Conservation (phyloP, 2,113 vertebrate genomes). For the Myiopsitta monachus region DNA sequence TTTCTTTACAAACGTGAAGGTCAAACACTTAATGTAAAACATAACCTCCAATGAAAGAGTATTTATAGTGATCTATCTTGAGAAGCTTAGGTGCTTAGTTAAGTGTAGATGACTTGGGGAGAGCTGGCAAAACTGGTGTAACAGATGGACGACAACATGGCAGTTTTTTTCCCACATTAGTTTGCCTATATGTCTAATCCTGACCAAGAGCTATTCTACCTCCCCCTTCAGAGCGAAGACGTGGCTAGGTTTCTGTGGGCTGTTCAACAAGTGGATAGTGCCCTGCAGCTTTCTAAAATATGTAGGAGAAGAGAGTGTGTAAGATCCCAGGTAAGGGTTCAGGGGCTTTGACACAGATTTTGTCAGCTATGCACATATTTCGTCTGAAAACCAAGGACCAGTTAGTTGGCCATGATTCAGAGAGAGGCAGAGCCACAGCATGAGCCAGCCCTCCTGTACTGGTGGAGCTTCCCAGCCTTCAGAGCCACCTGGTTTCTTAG, state of each 20-base stretch:
- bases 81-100: not conserved
- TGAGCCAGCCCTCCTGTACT: not conserved
- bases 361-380: fast-evolving
- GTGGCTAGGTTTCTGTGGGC: not conserved
- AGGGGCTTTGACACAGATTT: not conserved
- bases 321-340: not conserved
- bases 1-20: not conserved
- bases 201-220: not conserved
- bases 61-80: not conserved
- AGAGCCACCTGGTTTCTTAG: not conserved
- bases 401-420: not conserved
- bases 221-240: not conserved
- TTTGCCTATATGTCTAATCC: not conserved
- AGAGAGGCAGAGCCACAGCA: not conserved
- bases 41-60: not conserved
- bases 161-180: not conserved
- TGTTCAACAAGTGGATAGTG: not conserved
- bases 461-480: not conserved
- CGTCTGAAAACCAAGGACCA: not conserved
- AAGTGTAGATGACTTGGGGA: not conserved
- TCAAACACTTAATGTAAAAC: not conserved
- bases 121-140: not conserved
- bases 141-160: not conserved
- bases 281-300: not conserved
- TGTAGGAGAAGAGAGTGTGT: not conserved